These are phyloP conservation scores for Jordanella pulchra DNA, from an alignment of 2,797 vertebrate species.

Conservation along the genomic window DNA sequence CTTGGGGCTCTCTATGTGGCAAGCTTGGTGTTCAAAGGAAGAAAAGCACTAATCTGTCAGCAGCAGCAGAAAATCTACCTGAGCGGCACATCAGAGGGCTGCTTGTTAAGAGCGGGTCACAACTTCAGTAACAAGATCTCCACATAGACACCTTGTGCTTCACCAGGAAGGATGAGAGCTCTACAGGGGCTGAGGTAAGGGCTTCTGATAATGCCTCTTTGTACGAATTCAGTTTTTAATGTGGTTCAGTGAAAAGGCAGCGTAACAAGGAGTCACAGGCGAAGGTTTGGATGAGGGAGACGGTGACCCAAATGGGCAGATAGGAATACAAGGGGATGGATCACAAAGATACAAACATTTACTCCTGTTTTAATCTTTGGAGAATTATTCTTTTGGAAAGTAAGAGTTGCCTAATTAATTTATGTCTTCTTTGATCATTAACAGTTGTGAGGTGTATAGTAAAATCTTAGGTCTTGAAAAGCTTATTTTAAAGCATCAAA, in stretches of 20 bases:
- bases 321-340: not conserved
- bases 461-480: not conserved
- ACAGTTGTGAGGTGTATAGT: no score
- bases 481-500: not conserved
- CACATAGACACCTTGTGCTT: constrained; percentile 44
- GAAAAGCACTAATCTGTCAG: constrained; percentile 34
- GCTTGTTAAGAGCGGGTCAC: constrained; percentile 45
- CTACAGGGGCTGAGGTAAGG: constrained; percentile 11
- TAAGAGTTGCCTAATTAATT: not conserved
- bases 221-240: constrained; percentile 17
- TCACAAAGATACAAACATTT: not conserved
- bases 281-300: constrained; percentile 10
- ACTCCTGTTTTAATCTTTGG: not conserved
- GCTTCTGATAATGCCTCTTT: constrained; percentile 42
- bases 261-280: constrained; percentile 26
- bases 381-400: not conserved
- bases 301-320: constrained; percentile 4
- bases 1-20: constrained; percentile 14
- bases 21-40: constrained; percentile 23
- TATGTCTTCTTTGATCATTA: not conserved
- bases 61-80: constrained; percentile 36
- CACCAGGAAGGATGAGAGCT: constrained; percentile 19
- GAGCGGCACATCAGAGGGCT: constrained; percentile 28
- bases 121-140: constrained; percentile 45
- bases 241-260: constrained; percentile 31